Base-by-base conservation (phyloP, 2,888 invertebrate genomes). In the Rhopalosiphum nymphaeae region DNA sequence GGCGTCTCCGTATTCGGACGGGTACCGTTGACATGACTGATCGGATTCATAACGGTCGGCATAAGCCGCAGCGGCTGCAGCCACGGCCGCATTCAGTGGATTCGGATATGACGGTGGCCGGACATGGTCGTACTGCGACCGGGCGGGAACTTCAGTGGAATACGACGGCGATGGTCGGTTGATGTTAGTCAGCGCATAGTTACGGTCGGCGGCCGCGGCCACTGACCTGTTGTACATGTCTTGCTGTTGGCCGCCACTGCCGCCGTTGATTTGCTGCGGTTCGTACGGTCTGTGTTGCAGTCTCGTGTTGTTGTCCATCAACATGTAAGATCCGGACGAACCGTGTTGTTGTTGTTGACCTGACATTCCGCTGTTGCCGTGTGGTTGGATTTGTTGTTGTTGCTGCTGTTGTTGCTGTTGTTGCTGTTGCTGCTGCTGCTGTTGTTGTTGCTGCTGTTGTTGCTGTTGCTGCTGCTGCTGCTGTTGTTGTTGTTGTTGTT, bases 31-130 rank as follows among this genome's bases (percentile, higher is more conserved):
- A 36, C 95, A 95, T 84, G 95, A 94, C 49, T 95, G 95, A 67
- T 95, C 94, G 91, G 95, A 95, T 57, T 97, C 97, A 96, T 97
- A 97, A 86, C 97, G 96, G 95, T 97, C 97, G 95, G 97, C 97
- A 10, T 95, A 95, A 25, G 94, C 88, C 5, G 94, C 96, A 95
- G 97, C 89, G 53, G 95, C 96, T 96, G 0, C 97, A 97, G 95
- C 93, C 49, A 90, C 90, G 10, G 94, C 90, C 11, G 61, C 90
- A 61, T 94, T 94, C 46, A 94, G n/a, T 21, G 94, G 90, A 36
- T 90, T 91, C 25, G 94, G 94, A 16, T 94, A 94, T 29, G 94
- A 97, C 97, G 95, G 97, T 97, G 1, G 97, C 97, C 95, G 97
- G 96, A 95, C 97, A 97, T 91, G 95, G 94, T 91, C 96, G 2